Base-by-base conservation (phyloP, 2,888 invertebrate species). In the Phaedon cochleariae region DNA sequence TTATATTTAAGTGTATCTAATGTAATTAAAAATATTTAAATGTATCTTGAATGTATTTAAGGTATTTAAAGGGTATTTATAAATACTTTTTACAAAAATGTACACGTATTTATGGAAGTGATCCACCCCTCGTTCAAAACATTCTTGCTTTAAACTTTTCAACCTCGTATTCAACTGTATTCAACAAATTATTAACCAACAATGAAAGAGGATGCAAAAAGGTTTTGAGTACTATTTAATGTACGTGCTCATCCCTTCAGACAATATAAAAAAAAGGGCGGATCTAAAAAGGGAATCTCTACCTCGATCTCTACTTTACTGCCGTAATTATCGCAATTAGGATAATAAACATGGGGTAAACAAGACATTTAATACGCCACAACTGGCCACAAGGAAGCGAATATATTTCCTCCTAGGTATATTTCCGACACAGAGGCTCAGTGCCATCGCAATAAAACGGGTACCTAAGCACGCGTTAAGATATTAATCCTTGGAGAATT, bases 371-470 rank as follows among this genome's bases (percentile, higher is more conserved):
- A 17, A 48, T 12, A 17, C n/a, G n/a, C n/a, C n/a, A n/a, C n/a
- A n/a, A n/a, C n/a, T n/a, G n/a, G 15, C 9, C 22, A 31, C n/a
- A 18, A 46, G 34, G 52, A 53, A 26, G 41, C 41, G 53, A 53
- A 60, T 60, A 31, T 29, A 61, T 61, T 61, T 41, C 46, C 31
- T 20, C 26, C n/a, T n/a, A n/a, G n/a, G n/a, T 29, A 37, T 61
- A 54, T 31, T 26, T 26, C 26, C 3, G 26, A 31, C 41, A 37
- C 37, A 34, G 54, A 21, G 3, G 4, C 26, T 26, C 37, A 34
- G 26, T 51, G 51, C 45, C 58, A 57, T 58, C 20, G 52, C 41
- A 63, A 52, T 63, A 63, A 63, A 63, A 63, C 34, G 45, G 51
- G 20, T 31, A 18, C 21, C 49, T 51, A 51, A 45, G 45, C 51